Conservation (phyloP, 2,797 vertebrate species). For the Eidolon dupreanum region DNA sequence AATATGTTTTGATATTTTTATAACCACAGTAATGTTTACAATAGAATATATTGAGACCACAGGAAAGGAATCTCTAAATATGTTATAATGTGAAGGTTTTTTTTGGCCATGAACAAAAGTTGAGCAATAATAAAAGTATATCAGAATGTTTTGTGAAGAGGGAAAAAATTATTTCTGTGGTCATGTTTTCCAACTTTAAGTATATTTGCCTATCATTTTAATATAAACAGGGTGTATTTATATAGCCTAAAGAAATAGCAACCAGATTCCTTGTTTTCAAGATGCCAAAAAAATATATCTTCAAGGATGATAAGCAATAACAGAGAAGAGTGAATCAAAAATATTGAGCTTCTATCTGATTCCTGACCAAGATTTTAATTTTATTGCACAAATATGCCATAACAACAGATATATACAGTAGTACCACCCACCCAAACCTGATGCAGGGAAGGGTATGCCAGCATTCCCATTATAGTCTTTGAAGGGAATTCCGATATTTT, state of each 20-base stretch:
- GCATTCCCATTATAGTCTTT: conserved; percentile 79
- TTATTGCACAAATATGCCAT: conserved; percentile 84
- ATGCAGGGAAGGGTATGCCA: conserved; percentile 79
- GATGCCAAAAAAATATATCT: conserved; percentile 84
- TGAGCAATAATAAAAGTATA: conserved; percentile 82
- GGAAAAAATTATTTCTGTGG: conserved; percentile 81
- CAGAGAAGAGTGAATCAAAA: conserved; percentile 84
- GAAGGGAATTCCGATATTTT: conserved; percentile 76
- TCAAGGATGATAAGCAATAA: conserved; percentile 87
- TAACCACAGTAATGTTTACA: conserved; percentile 77
- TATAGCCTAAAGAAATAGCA: conserved; percentile 86
- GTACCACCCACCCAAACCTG: conserved; percentile 82
- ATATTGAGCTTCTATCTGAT: conserved; percentile 85
- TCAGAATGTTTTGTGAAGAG: conserved; percentile 71
- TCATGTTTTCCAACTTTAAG: conserved; percentile 87
- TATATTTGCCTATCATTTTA: conserved; percentile 88
- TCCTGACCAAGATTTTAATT: conserved; percentile 87
- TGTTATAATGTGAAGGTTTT: conserved; percentile 77
- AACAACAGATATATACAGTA: conserved; percentile 82
- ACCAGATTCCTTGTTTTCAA: conserved; percentile 86
- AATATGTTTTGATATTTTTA: conserved; percentile 74
- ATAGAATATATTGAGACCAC: conserved; percentile 78
- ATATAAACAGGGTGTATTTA: conserved; percentile 88
- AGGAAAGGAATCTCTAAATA: conserved; percentile 79
- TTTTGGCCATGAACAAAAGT: conserved; percentile 82